These are phyloP conservation scores for Aphaenogaster ashmeadi DNA, from an alignment of 1,140 invertebrate species.

Conservation along the genomic window DNA sequence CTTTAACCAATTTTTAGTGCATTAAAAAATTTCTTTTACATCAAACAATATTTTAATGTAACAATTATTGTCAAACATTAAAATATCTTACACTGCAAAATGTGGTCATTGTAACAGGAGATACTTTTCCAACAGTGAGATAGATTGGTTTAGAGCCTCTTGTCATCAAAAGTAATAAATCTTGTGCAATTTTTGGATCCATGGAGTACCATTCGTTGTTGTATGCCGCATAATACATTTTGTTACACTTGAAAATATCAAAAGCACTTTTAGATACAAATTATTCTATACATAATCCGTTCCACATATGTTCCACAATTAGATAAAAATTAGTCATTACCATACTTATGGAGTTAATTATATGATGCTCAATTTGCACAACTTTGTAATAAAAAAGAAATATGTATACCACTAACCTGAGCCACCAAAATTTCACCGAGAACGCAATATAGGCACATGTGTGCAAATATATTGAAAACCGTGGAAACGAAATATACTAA, in stretches of 20 bases:
- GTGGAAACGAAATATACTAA: background rate
- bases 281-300: background rate
- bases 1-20: background rate
- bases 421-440: constrained; percentile 35
- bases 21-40: background rate
- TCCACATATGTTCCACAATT: background rate
- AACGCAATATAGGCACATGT: constrained; percentile 45
- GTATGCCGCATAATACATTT: constrained; percentile 27
- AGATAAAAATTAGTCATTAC: background rate
- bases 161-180: constrained; percentile 42
- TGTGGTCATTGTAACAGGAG: constrained; percentile 30
- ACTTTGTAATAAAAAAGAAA: background rate
- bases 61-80: background rate
- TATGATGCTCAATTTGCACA: background rate
- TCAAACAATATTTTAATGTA: background rate
- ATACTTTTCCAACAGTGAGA: constrained; percentile 62
- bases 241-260: constrained; percentile 11
- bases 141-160: constrained; percentile 45
- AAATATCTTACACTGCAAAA: constrained; percentile 59
- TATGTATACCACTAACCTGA: constrained; percentile 9
- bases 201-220: no score
- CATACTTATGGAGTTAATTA: background rate
- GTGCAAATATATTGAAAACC: constrained; percentile 29
- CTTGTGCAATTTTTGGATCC: background rate
- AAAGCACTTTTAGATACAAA: background rate